Evolutionary conservation across 2,888 invertebrate genomes (phyloP).

Genomic region (Agonopterix subpropinquella): DNA sequence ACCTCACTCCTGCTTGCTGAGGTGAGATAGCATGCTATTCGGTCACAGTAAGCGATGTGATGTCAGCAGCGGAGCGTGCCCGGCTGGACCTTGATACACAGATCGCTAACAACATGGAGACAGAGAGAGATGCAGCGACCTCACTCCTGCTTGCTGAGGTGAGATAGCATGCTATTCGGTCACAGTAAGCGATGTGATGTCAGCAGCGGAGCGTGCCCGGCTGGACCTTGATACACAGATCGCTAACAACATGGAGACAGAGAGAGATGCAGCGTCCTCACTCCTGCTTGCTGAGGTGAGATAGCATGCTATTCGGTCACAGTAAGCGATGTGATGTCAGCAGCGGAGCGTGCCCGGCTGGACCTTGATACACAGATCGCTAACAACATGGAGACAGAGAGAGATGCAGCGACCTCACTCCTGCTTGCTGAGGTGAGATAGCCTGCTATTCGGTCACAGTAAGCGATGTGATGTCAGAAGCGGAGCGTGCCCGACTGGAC

Average conservation of each 20-base stretch:
- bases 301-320: conserved; percentile 5
- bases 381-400: conserved; percentile 29
- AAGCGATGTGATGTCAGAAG: conserved; percentile 32
- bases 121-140: conserved; percentile 42
- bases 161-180: not conserved
- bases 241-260: conserved; percentile 20
- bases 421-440: conserved; percentile 50
- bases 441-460: conserved; percentile 16
- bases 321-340: conserved; percentile 33
- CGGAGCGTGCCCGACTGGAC: conserved; percentile 36
- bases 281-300: conserved; percentile 34
- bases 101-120: conserved; percentile 28
- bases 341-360: conserved; percentile 36
- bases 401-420: conserved; percentile 37
- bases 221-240: conserved; percentile 42
- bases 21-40: conserved; percentile 23
- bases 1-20: conserved; percentile 47
- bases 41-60: conserved; percentile 30
- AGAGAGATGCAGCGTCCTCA: too few relatives aligned
- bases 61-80: conserved; percentile 36
- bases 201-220: conserved; percentile 36
- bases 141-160: conserved; percentile 52
- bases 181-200: conserved; percentile 34
- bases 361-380: conserved; percentile 41
- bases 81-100: conserved; percentile 39